Conservation (phyloP, 1,140 invertebrate species). For the Reticulitermes speratus region DNA sequence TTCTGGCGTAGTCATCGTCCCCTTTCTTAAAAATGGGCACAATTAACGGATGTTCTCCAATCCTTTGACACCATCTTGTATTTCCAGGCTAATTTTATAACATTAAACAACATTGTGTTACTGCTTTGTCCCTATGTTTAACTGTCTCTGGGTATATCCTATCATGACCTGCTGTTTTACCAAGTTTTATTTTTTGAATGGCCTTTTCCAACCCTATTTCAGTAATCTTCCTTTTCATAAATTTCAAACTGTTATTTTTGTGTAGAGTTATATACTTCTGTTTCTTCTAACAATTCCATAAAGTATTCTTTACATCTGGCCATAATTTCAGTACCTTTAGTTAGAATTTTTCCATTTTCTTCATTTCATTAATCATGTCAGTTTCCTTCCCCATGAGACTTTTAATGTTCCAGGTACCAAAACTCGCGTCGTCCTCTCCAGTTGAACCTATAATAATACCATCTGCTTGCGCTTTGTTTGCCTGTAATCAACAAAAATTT, state of each 20-base stretch:
- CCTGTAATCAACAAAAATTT: too few species aligned
- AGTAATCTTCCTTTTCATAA: not conserved
- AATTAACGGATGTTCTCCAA: not conserved
- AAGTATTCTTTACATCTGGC: slow-evolving; percentile 33
- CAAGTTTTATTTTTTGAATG: slow-evolving; percentile 21
- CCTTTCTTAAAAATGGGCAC: slow-evolving; percentile 25
- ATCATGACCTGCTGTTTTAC: slow-evolving; percentile 25
- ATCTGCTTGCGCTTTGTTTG: too few species aligned
- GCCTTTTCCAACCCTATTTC: not conserved
- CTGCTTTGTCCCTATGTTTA: slow-evolving; percentile 22
- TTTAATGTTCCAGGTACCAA: too few species aligned
- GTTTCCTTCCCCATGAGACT: too few species aligned
- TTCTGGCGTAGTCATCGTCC: not conserved
- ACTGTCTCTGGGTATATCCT: slow-evolving; percentile 32
- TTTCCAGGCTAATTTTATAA: not conserved
- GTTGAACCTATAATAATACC: too few species aligned
- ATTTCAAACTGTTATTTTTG: not conserved
- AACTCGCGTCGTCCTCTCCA: too few species aligned
- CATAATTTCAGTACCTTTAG: slow-evolving; percentile 2
- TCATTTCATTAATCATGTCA: too few species aligned
- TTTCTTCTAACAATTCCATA: slow-evolving; percentile 28
- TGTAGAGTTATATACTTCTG: not conserved
- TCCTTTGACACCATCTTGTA: not conserved
- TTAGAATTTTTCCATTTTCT: not conserved
- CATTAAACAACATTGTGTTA: not conserved